These are phyloP conservation scores for Macrosiphum euphorbiae DNA, from an alignment of 2,888 invertebrate genomes.

Conservation along the genomic window DNA sequence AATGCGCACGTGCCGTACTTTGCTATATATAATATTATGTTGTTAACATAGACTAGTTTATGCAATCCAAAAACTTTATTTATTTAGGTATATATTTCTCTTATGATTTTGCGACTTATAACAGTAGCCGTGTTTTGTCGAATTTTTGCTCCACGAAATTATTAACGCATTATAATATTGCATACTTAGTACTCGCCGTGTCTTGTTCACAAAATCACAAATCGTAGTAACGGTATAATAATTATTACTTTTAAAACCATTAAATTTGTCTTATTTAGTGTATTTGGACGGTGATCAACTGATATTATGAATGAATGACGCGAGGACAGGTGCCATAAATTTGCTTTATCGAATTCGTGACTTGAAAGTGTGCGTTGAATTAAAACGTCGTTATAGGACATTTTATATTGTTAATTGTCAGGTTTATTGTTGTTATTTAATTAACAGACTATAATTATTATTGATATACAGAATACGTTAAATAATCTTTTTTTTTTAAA, in stretches of 20 bases:
- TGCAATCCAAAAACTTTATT: neutral
- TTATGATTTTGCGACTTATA: neutral
- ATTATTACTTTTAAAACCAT: neutral
- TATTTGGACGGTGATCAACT: neutral
- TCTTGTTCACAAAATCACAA: neutral
- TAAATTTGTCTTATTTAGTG: neutral
- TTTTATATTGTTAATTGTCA: neutral
- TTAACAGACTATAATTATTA: neutral
- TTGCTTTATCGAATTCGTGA: neutral
- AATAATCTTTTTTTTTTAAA: neutral
- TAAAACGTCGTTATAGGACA: neutral
- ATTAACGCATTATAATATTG: neutral
- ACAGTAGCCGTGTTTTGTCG: neutral
- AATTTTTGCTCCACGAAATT: neutral
- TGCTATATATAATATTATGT: neutral
- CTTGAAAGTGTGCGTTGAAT: neutral
- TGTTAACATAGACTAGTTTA: neutral
- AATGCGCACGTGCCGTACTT: neutral
- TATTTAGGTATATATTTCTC: neutral
- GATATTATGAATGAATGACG: neutral
- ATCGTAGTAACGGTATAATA: neutral
- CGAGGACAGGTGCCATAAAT: neutral
- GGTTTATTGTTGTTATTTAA: neutral
- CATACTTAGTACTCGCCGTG: neutral
- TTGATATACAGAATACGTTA: neutral